Conservation (phyloP, 2,888 invertebrate genomes). For the Chaetogeoica ovagalla region DNA sequence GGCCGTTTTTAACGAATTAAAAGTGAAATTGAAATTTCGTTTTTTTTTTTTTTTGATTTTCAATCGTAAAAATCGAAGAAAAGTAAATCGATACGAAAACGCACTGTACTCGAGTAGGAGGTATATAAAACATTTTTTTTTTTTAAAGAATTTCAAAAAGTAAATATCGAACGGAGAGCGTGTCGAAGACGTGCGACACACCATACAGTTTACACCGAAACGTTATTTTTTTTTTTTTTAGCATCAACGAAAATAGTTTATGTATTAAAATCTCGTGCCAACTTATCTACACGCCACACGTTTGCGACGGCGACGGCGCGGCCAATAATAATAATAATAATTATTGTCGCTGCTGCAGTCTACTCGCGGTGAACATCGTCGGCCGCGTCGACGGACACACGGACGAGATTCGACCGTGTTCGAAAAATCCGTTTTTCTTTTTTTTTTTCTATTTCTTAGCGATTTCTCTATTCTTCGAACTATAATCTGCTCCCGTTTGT, state of each 20-base stretch:
- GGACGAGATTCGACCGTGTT: not conserved
- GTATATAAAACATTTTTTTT: too few relatives aligned
- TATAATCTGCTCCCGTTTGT: too few relatives aligned
- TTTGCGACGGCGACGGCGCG: not conserved
- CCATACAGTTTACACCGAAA: not conserved
- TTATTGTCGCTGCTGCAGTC: slow-evolving; percentile 10
- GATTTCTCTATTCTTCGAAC: not conserved
- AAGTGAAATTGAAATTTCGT: too few relatives aligned
- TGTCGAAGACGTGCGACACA: too few relatives aligned
- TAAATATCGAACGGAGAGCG: too few relatives aligned
- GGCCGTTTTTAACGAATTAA: too few relatives aligned
- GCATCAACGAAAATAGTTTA: slow-evolving; percentile 37
- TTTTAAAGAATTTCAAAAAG: too few relatives aligned
- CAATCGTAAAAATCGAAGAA: too few relatives aligned
- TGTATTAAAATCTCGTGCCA: slow-evolving; percentile 33
- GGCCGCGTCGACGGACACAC: slow-evolving; percentile 6
- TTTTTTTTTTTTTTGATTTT: too few relatives aligned
- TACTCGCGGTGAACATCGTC: not conserved
- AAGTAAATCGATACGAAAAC: too few relatives aligned
- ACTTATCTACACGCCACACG: not conserved
- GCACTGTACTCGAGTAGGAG: too few relatives aligned
- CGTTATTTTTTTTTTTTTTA: not conserved
- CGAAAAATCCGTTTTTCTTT: not conserved
- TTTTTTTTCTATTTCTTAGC: not conserved
- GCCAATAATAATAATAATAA: slow-evolving; percentile 36